Conservation (phyloP, 2,113 vertebrate genomes). For the Sturnira hondurensis region DNA sequence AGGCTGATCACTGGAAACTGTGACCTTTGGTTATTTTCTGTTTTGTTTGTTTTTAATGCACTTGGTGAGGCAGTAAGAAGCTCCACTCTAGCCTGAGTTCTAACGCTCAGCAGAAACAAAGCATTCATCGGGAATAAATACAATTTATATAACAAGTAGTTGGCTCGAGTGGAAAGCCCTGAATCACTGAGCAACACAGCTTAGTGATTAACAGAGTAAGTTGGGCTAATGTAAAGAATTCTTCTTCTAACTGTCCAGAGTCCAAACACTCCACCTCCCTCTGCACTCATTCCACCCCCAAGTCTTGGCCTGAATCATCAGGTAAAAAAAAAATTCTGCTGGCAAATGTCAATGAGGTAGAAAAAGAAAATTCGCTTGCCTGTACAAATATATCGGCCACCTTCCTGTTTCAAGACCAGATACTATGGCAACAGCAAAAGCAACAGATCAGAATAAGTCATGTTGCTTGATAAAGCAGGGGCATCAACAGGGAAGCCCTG, state of each 20-base stretch:
- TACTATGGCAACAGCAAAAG: conserved; percentile 53
- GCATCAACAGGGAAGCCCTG: not conserved
- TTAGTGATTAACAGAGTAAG: conserved; percentile 40
- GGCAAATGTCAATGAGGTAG: not conserved
- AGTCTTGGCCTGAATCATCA: not conserved
- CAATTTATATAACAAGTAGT: not conserved
- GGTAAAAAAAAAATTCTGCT: not conserved
- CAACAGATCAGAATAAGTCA: conserved; percentile 49
- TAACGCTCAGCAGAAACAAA: not conserved
- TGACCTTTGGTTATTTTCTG: not conserved
- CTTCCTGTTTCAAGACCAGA: conserved; percentile 54
- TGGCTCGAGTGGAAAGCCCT: not conserved
- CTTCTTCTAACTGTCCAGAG: conserved; percentile 24
- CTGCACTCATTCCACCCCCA: not conserved
- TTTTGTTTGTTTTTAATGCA: not conserved
- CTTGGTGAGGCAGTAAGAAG: not conserved
- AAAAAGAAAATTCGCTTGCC: not conserved
- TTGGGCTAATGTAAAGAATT: conserved; percentile 36
- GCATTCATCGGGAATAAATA: not conserved
- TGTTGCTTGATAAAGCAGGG: not conserved
- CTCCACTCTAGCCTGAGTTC: not conserved
- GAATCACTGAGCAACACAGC: conserved; percentile 18
- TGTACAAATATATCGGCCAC: conserved; percentile 15
- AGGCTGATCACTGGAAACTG: not conserved
- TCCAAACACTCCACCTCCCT: not conserved